Conservation (phyloP, 2,797 vertebrate genomes). For the Lophotriccus pileatus region DNA sequence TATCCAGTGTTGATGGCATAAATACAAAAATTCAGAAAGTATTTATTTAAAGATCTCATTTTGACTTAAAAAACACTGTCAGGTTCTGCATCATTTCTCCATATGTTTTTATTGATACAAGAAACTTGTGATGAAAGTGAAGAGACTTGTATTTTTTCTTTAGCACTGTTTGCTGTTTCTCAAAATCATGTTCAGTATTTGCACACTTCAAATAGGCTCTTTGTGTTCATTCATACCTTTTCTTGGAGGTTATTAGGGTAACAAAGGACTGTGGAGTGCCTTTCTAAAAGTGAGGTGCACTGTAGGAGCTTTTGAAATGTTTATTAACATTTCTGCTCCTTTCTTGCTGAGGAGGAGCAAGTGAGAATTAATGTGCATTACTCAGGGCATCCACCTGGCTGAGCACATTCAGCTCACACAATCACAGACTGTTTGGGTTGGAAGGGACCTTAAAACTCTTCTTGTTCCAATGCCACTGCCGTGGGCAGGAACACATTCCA, state of each 20-base stretch:
- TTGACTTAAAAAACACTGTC: neutral
- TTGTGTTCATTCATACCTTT: constrained; percentile 7
- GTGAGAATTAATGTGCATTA: neutral
- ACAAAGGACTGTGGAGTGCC: neutral
- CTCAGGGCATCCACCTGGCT: neutral
- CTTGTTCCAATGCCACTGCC: neutral
- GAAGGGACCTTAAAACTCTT: neutral
- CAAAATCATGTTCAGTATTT: neutral
- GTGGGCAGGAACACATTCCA: neutral
- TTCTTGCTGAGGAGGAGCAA: neutral
- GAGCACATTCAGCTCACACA: neutral
- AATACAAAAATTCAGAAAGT: neutral
- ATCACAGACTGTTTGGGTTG: neutral
- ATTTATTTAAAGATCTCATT: neutral
- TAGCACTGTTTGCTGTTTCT: neutral
- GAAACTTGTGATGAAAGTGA: neutral
- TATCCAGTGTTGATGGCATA: neutral
- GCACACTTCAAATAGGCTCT: neutral
- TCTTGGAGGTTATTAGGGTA: neutral
- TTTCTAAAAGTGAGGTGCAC: neutral
- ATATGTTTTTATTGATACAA: neutral
- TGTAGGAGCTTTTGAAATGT: constrained; percentile 24
- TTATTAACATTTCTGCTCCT: neutral
- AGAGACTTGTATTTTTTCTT: neutral
- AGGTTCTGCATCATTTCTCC: neutral